Evolutionary conservation across 30 jellyfish, hydroid and myxozoan species (phyloP).

Genomic region (Morbakka virulenta): DNA sequence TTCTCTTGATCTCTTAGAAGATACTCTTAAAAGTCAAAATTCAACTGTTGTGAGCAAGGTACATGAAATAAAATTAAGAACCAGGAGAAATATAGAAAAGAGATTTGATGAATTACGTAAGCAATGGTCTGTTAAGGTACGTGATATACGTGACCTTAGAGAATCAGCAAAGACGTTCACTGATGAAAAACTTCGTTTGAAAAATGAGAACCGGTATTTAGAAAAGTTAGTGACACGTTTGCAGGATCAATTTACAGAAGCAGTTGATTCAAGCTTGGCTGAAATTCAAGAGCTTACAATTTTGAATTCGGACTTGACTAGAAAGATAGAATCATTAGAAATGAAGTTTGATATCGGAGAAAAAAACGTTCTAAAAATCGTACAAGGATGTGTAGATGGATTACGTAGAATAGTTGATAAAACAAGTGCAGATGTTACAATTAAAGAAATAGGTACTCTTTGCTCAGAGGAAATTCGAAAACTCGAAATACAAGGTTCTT

Average conservation of each 20-base stretch:
- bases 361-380: slow-evolving; percentile 20
- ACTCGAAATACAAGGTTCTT: slow-evolving; percentile 24
- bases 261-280: slow-evolving; percentile 79
- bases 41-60: slow-evolving; percentile 19
- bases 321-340: slow-evolving; percentile 57
- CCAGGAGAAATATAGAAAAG: slow-evolving; percentile 37
- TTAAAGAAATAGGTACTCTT: slow-evolving; percentile 5
- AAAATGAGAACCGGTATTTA: slow-evolving; percentile 75
- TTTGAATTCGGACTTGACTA: slow-evolving; percentile 64
- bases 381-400: slow-evolving; percentile 5
- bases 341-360: slow-evolving; percentile 32
- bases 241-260: slow-evolving; percentile 84
- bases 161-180: slow-evolving; percentile 46
- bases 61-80: slow-evolving; percentile 31
- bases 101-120: slow-evolving; percentile 53
- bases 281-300: slow-evolving; percentile 81
- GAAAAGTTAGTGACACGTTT: slow-evolving; percentile 65
- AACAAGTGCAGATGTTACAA: slow-evolving; percentile 15
- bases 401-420: slow-evolving; percentile 8
- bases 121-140: slow-evolving; percentile 76
- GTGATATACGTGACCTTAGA: slow-evolving; percentile 65
- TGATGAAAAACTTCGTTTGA: slow-evolving; percentile 69
- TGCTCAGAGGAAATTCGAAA: slow-evolving; percentile 45
- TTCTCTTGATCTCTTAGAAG: slow-evolving; percentile 36
- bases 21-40: slow-evolving; percentile 31